Base-by-base conservation (phyloP, 2,888 invertebrate species). In the Iselma pallidipennis region DNA sequence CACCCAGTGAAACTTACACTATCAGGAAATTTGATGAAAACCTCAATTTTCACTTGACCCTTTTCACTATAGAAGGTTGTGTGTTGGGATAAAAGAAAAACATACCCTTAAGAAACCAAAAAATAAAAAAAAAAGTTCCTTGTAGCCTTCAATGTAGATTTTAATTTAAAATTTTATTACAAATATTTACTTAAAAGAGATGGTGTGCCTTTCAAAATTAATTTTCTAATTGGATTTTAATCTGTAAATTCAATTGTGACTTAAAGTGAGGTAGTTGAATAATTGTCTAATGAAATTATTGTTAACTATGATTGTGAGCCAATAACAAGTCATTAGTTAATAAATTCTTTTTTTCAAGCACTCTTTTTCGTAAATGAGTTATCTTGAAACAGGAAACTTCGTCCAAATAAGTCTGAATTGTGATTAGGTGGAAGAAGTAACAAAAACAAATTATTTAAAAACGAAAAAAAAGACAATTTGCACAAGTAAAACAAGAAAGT, bases 1-100 rank as follows among this genome's bases (percentile, higher is more conserved):
- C 57, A 51, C 55, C 62, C 16, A 16, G 16, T 37, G 45, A 21
- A 45, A 45, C 21, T 45, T 45, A 21, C 9, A 45, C 19, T 33
- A 37, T 19, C 45, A 45, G 45, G 45, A 45, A 45, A 57, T 59
- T 42, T 49, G 56, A 45, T 45, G 45, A 12, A 21, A 21, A 45
- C 21, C 45, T 21, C 45, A 21, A 45, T 19, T 45, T 45, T 45
- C 45, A 45, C 7, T 45, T 12, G 37, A 37, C 37, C 37, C 37
- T 37, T 37, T 37, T 16, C 37, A 37, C 0, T 16, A n/a, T n/a
- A n/a, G n/a, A n/a, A n/a, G n/a, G n/a, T n/a, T n/a, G n/a, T 37
- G 2, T 33, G 16, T 37, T 37, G 19, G 1, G 9, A 37, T 4
- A 37, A 16, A 37, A 37, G 1, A 16, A 33, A 10, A 3, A n/a